These are phyloP conservation scores for Coelopa frigida DNA, from an alignment of 1,140 invertebrate species.

Conservation along the genomic window DNA sequence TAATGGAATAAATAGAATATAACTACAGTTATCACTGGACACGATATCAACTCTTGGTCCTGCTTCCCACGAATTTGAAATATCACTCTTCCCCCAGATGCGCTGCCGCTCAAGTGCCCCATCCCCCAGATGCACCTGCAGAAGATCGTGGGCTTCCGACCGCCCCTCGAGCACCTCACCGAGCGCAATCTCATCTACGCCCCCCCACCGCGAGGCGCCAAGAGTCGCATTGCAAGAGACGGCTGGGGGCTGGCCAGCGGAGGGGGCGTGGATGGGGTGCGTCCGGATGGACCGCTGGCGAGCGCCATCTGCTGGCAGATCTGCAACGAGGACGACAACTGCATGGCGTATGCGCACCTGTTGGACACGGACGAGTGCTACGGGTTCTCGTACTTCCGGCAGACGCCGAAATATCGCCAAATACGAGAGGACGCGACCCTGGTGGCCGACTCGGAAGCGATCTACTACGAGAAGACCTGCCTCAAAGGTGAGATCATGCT, in stretches of 20 bases:
- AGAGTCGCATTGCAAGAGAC: slow-evolving; percentile 23
- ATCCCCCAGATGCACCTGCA: slow-evolving; percentile 40
- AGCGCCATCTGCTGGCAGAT: slow-evolving; percentile 46
- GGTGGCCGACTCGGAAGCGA: slow-evolving; percentile 44
- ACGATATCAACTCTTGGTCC: too few species aligned
- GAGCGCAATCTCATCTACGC: slow-evolving; percentile 30
- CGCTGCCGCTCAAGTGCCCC: slow-evolving; percentile 39
- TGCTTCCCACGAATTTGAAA: too few species aligned
- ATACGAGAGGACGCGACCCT: slow-evolving; percentile 35
- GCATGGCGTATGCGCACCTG: slow-evolving; percentile 45
- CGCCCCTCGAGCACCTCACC: slow-evolving; percentile 28
- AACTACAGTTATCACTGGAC: too few species aligned
- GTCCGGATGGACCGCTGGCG: slow-evolving; percentile 33
- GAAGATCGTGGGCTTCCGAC: slow-evolving; percentile 42
- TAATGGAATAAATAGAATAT: too few species aligned
- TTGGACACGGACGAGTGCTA: slow-evolving; percentile 45
- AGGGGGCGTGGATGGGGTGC: slow-evolving; percentile 38
- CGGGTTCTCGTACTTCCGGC: slow-evolving; percentile 39
- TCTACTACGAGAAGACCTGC: slow-evolving; percentile 48
- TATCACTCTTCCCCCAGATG: slow-evolving; percentile 17
- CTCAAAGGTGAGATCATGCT: slow-evolving; percentile 30
- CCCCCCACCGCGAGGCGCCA: slow-evolving; percentile 22
- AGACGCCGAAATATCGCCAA: slow-evolving; percentile 24
- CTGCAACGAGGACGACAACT: slow-evolving; percentile 44
- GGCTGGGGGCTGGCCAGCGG: slow-evolving; percentile 29